Evolutionary conservation across 2,113 vertebrate species (phyloP).

Genomic region (Poeciliopsis retropinna): DNA sequence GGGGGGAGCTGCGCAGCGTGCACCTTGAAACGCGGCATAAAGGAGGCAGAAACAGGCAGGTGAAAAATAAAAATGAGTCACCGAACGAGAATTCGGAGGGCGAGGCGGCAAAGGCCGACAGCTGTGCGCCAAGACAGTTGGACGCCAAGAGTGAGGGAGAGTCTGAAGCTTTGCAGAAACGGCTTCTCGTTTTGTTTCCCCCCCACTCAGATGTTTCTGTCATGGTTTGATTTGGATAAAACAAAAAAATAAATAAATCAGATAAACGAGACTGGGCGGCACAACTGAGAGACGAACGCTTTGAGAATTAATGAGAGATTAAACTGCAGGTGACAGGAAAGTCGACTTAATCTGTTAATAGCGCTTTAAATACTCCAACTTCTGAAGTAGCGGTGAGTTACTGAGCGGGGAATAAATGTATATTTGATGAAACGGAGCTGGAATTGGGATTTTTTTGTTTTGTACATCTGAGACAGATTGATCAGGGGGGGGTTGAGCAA

Average conservation of each 20-base stretch:
- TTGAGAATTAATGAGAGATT: neutral
- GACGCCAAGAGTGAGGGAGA: neutral
- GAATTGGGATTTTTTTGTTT: neutral
- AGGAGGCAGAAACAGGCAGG: neutral
- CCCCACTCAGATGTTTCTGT: neutral
- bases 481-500: constrained; percentile 37
- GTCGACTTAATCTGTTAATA: constrained; percentile 7
- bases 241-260: too few species aligned
- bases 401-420: constrained; percentile 9
- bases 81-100: neutral
- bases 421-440: neutral
- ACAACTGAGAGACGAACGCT: constrained; percentile 11
- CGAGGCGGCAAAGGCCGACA: constrained; percentile 3
- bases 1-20: constrained; percentile 2
- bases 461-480: constrained; percentile 7
- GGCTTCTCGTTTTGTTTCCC: neutral
- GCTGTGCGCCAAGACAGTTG: constrained; percentile 22
- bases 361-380: neutral
- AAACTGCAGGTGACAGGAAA: neutral
- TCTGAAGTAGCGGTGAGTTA: neutral
- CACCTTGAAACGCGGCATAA: neutral
- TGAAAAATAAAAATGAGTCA: neutral
- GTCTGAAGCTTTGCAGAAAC: constrained; percentile 9
- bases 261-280: too few species aligned
- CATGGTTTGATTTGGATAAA: neutral